phyloP scores from a whole-genome alignment of 2,888 invertebrate genomes.

The Pollenia angustigena region DNA sequence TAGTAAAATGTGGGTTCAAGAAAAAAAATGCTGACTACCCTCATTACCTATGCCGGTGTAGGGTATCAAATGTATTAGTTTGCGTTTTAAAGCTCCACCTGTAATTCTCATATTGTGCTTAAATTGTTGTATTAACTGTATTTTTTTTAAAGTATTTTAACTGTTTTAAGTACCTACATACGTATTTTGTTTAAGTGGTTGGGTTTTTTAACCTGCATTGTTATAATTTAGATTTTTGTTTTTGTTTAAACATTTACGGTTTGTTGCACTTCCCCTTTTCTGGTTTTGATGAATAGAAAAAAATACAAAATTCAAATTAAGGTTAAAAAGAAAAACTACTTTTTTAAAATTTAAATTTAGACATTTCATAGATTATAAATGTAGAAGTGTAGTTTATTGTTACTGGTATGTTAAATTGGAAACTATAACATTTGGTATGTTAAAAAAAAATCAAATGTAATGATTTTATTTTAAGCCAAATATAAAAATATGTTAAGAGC shows the following conservation, averaged over 20 bases:
- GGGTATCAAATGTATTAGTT: no score
- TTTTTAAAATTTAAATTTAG: constrained; percentile 2
- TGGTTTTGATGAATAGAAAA: constrained; percentile 14
- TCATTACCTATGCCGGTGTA: no score
- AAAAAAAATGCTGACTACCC: no score
- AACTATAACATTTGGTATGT: no score
- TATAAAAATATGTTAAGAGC: no score
- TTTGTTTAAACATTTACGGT: constrained; percentile 55
- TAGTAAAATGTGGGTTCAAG: no score
- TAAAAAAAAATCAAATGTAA: no score
- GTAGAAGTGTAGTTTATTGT: no score
- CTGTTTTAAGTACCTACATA: constrained; percentile 16
- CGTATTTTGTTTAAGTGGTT: constrained; percentile 16
- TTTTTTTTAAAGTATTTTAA: not conserved
- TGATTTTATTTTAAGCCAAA: no score
- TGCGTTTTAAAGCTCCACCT: constrained; percentile 47
- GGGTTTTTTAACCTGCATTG: constrained; percentile 1
- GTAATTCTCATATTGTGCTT: constrained; percentile 35
- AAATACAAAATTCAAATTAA: constrained; percentile 23
- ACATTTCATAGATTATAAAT: not conserved
- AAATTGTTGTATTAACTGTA: not conserved
- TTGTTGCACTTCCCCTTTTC: constrained; percentile 62
- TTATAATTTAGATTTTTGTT: constrained; percentile 18
- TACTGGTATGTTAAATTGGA: no score
- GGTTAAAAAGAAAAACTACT: constrained; percentile 9